Base-by-base conservation (phyloP, 2,113 vertebrate genomes). In the Condylura cristata region DNA sequence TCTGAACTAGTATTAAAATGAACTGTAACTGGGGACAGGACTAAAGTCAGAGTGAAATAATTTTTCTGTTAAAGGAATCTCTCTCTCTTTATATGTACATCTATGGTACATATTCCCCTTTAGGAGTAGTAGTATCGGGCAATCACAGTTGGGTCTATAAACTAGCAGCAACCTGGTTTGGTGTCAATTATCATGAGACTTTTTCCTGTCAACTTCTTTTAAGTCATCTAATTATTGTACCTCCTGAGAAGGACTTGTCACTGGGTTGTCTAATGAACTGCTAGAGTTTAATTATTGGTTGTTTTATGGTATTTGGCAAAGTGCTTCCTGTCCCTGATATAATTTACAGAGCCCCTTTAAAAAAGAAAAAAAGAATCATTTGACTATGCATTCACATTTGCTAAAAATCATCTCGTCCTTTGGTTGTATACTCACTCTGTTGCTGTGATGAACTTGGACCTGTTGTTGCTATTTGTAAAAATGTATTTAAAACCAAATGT, bases 251-350 rank as follows among this genome's bases (percentile, higher is more conserved):
- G 32, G 32, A 34, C 28, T 83, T 90, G 68, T 74, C 51, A 61
- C 51, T 75, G 70, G 56, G 44, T 70, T 32, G 24, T 86, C 93
- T 90, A 79, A 91, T 79, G 51, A 63, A 82, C 41, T 58, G 61
- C 41, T 79, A 2, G 63, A 80, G 39, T 89, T 95, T 96, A 92
- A 95, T 82, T 92, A n/a, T 63, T 26, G 66, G 74, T 93, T 82
- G 72, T 95, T 96, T 92, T 85, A 65, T 92, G 85, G 87, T 82
- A 11, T 90, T 94, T 94, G 88, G 51, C 53, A 90, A 26, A 37
- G 17, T 74, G 80, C 41, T 68, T 87, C n/a, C 16, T 17, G 37
- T 87, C 32, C 16, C 16, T 96, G 95, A 88, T 61, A 41, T 17
- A 81, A 61, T 78, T 86, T 85, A 86, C n/a, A 30, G 41, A 88